Conservation (phyloP, 2,888 invertebrate species). For the Andricus quercusramuli region DNA sequence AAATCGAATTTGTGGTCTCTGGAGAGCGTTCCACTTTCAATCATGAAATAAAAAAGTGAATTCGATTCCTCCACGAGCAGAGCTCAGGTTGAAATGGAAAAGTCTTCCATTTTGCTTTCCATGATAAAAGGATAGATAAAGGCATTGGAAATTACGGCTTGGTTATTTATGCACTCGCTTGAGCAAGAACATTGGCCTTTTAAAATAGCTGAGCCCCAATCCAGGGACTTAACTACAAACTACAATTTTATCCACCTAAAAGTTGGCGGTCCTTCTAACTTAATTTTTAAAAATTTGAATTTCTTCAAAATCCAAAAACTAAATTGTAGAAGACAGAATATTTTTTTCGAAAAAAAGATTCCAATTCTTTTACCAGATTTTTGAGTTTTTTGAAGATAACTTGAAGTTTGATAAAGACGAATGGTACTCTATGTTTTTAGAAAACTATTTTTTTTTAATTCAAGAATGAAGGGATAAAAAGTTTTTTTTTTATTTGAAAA, state of each 20-base stretch:
- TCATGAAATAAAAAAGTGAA: constrained; percentile 16
- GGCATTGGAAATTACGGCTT: neutral
- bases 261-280: no score
- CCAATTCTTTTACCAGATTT: no score
- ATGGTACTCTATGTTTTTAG: no score
- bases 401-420: no score
- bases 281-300: neutral
- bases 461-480: neutral
- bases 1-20: constrained; percentile 10
- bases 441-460: neutral
- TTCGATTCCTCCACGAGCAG: constrained; percentile 14
- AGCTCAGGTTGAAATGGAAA: neutral
- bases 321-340: no score
- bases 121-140: neutral
- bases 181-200: neutral
- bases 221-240: neutral
- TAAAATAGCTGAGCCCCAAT: neutral
- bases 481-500: neutral
- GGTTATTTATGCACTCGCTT: neutral
- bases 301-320: no score
- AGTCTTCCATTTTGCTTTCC: neutral
- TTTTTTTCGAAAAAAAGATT: no score
- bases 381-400: no score
- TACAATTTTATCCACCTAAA: neutral
- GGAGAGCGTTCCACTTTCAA: constrained; percentile 35